These are phyloP conservation scores for Periparus ater DNA, from an alignment of 2,797 vertebrate genomes.

Conservation along the genomic window DNA sequence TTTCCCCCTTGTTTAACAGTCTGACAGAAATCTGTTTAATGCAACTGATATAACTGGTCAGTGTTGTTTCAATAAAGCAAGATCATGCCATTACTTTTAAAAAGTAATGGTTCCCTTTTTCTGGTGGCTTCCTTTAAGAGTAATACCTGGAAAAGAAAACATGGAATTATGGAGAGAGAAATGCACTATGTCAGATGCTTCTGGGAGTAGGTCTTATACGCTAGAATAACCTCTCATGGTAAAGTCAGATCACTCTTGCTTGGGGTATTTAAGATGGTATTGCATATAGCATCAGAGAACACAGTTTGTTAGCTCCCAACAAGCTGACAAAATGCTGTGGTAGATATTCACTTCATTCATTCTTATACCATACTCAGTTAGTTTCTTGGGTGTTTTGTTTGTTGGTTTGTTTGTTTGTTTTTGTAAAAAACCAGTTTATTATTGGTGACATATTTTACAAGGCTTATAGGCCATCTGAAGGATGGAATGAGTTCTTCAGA, in stretches of 20 bases:
- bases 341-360: not conserved
- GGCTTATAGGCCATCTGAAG: not conserved
- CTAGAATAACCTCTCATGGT: not conserved
- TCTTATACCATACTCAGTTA: not conserved
- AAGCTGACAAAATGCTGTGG: not conserved
- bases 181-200: not conserved
- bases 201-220: not conserved
- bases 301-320: not conserved
- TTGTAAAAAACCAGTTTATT: not conserved
- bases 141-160: not conserved
- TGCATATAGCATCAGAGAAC: not conserved
- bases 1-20: not conserved
- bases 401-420: not conserved
- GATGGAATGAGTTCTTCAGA: not conserved
- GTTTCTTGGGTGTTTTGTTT: not conserved
- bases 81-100: not conserved
- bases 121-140: not conserved
- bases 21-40: not conserved
- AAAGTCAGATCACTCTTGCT: not conserved
- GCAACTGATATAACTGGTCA: not conserved
- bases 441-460: not conserved
- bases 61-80: not conserved
- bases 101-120: not conserved
- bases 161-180: not conserved
- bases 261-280: not conserved